Evolutionary conservation across 2,113 vertebrate species (phyloP).

Genomic region (Delphinus delphis): DNA sequence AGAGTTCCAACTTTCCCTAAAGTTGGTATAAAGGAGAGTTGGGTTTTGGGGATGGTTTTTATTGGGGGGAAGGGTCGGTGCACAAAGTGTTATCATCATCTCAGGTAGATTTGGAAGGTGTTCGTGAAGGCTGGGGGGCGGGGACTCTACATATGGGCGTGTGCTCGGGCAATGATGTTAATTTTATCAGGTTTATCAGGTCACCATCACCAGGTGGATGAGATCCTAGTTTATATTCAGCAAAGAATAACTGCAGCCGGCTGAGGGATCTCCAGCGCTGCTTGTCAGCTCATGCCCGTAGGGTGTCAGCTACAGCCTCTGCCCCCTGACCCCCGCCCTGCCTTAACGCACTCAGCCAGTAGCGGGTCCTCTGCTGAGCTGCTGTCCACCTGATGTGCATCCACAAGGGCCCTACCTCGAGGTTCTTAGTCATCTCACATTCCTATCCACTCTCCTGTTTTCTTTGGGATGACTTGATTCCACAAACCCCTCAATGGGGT

Average conservation of each 20-base stretch:
- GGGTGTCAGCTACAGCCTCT: accelerated
- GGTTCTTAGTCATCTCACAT: accelerated
- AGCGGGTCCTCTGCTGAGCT: no score
- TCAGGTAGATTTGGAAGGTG: accelerated
- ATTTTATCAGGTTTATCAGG: background rate
- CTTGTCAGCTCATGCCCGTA: accelerated
- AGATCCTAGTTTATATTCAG: no score
- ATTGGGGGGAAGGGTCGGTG: no score
- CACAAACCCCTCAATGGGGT: no score
- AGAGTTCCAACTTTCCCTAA: background rate
- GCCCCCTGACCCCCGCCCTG: accelerated
- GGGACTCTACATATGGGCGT: accelerated
- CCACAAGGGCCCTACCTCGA: background rate
- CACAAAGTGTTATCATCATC: background rate
- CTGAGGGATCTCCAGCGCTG: no score
- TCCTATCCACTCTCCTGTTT: background rate
- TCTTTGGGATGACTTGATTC: background rate
- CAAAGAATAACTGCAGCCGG: background rate
- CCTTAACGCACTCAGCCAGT: accelerated
- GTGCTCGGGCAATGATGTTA: accelerated
- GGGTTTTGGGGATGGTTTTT: accelerated
- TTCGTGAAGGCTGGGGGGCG: accelerated
- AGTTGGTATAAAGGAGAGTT: accelerated
- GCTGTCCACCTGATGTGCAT: background rate
- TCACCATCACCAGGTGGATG: accelerated